Base-by-base conservation (phyloP, 2,113 vertebrate species). In the Hiodon alosoides region DNA sequence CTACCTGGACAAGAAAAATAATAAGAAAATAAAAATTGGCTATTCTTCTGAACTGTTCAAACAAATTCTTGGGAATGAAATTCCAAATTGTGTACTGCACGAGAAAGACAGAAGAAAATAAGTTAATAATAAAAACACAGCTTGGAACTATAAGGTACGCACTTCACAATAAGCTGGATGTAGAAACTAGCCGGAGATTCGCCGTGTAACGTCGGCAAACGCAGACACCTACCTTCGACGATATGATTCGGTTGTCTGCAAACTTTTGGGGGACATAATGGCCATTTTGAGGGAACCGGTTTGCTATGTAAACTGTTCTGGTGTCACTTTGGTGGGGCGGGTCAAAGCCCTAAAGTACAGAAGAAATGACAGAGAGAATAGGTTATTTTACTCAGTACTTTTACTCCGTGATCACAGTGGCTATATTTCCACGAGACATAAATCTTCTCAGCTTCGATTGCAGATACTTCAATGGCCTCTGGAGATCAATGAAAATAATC, bases 1-100 rank as follows among this genome's bases (percentile, higher is more conserved):
- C 91, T 93, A 99, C 96, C 95, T 99, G 97, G 83, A 99, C 97
- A 79, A 99, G 95, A 92, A 99, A 99, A 88, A 99, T 99, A 77
- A 99, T 96, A 85, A 99, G 95, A 86, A 99, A 99, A 85, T 99
- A 99, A 89, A 99, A 99, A 88, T 99, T 99, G 86, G 97, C 97
- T 88, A 99, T 92, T 88, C 97, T 96, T 91, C 97, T 93, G 91
- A 99, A 99, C 83, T 99, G 97, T 81, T 99, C 96, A 85, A 99
- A 99, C 84, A 99, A 89, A 90, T 98, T 99, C 90, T 99, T 99
- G 16, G 97, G 97, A 85, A 99, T 88, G 85, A 99, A 99, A 90
- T 99, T 98, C 96, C 96, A 98, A 76, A 99, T 79, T 10, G 97
- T 98, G 85, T 99, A 98, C 97, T 99, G 81, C 58, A 87, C 74